Conservation (phyloP, 1,140 invertebrate species). For the Polyergus mexicanus region DNA sequence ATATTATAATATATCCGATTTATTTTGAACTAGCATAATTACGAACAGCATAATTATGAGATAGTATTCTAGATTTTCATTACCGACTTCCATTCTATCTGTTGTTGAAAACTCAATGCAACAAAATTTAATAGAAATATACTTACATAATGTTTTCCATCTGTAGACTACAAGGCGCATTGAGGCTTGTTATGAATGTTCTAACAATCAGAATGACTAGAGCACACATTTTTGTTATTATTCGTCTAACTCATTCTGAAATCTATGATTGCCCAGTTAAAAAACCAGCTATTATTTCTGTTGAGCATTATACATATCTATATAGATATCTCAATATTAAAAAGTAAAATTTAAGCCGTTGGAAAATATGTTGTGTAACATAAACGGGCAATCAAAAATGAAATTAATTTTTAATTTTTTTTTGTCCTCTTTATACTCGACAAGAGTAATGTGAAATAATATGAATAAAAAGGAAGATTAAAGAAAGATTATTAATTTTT, state of each 20-base stretch:
- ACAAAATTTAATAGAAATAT: constrained; percentile 54
- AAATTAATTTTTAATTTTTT: constrained; percentile 3
- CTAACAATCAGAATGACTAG: constrained; percentile 81
- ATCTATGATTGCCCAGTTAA: constrained; percentile 49
- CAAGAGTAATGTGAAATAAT: constrained; percentile 4
- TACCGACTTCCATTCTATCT: constrained; percentile 11
- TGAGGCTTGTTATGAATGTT: constrained; percentile 76
- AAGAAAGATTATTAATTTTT: constrained; percentile 56
- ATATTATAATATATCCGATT: neutral
- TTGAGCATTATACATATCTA: constrained; percentile 56
- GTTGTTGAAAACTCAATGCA: constrained; percentile 35
- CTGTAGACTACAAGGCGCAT: constrained; percentile 77
- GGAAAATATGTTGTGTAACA: neutral
- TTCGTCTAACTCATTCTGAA: constrained; percentile 66
- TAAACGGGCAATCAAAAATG: constrained; percentile 38
- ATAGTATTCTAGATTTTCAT: constrained; percentile 50
- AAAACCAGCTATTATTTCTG: constrained; percentile 33
- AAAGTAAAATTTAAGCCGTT: neutral
- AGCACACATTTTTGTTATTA: constrained; percentile 80
- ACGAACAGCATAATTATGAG: constrained; percentile 29
- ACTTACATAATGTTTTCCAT: constrained; percentile 62
- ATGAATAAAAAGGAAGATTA: constrained; percentile 49
- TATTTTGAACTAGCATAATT: constrained; percentile 9
- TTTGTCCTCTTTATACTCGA: neutral
- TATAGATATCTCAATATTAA: constrained; percentile 28